Conservation (phyloP, 2,888 invertebrate species). For the Neoascia interrupta region DNA sequence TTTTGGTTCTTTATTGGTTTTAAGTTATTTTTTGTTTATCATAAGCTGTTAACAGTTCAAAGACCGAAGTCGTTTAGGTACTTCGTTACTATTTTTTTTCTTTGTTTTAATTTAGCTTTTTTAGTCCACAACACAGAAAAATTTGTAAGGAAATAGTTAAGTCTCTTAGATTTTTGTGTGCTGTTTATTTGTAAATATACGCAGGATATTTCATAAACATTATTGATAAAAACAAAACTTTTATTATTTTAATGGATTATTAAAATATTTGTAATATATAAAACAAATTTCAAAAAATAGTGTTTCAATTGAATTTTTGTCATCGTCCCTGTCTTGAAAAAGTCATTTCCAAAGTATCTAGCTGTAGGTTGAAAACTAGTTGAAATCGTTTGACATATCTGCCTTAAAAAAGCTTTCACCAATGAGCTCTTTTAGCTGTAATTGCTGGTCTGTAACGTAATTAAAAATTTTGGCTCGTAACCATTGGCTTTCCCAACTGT, state of each 20-base stretch:
- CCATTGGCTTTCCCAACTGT: no score
- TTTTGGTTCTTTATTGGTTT: background rate
- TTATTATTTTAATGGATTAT: conserved; percentile 51
- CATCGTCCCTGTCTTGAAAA: background rate
- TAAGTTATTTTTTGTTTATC: conserved; percentile 9
- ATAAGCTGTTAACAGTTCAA: conserved; percentile 18
- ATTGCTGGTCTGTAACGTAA: no score
- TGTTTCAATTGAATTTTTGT: background rate
- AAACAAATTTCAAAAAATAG: conserved; percentile 36
- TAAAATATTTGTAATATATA: conserved; percentile 63
- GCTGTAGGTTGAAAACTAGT: background rate
- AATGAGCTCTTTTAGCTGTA: no score
- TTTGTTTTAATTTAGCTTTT: conserved; percentile 14
- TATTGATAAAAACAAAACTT: conserved; percentile 25
- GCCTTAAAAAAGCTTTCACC: no score
- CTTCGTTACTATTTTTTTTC: conserved; percentile 2
- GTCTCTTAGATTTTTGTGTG: conserved; percentile 42
- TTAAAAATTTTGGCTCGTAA: no score
- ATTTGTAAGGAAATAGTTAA: conserved; percentile 37
- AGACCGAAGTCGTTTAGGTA: conserved; percentile 21
- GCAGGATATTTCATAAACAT: conserved; percentile 42
- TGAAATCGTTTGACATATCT: no score
- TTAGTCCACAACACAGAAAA: conserved; percentile 12
- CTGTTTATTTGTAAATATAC: conserved; percentile 63
- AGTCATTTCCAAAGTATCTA: background rate